phyloP scores from a whole-genome alignment of 2,113 vertebrate species.

The Ammodramus savannarum region DNA sequence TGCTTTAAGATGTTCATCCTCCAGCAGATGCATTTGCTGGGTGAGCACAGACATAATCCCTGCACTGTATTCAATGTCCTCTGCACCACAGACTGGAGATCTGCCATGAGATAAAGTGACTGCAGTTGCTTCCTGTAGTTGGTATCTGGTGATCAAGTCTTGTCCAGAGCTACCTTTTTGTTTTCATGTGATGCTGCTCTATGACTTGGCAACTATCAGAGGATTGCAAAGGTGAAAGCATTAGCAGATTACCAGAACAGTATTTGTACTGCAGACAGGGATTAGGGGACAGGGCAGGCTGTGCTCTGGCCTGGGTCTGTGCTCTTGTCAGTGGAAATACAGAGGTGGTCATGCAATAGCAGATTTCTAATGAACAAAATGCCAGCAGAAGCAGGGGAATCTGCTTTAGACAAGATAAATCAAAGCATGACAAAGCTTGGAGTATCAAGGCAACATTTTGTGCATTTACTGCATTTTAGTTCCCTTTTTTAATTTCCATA shows the following conservation, averaged over 20 bases:
- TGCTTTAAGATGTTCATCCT: not conserved
- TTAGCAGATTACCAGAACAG: not conserved
- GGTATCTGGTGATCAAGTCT: not conserved
- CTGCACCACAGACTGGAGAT: not conserved
- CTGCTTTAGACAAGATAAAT: not conserved
- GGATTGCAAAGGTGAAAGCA: constrained; percentile 1
- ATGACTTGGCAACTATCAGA: not conserved
- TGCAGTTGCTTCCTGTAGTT: not conserved
- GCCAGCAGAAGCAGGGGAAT: not conserved
- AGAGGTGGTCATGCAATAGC: not conserved
- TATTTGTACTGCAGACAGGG: not conserved
- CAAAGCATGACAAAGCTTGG: not conserved
- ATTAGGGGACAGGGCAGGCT: not conserved
- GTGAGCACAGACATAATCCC: not conserved
- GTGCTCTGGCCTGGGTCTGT: not conserved
- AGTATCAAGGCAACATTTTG: not conserved
- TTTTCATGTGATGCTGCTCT: not conserved
- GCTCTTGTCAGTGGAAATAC: not conserved
- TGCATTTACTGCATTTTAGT: not conserved
- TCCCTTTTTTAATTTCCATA: not conserved
- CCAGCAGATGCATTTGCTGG: not conserved
- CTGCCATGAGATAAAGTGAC: not conserved
- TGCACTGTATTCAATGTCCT: not conserved
- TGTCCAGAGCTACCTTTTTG: not conserved
- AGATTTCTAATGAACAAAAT: not conserved